Conservation (phyloP, 2,113 vertebrate species). For the Arizona elegans region DNA sequence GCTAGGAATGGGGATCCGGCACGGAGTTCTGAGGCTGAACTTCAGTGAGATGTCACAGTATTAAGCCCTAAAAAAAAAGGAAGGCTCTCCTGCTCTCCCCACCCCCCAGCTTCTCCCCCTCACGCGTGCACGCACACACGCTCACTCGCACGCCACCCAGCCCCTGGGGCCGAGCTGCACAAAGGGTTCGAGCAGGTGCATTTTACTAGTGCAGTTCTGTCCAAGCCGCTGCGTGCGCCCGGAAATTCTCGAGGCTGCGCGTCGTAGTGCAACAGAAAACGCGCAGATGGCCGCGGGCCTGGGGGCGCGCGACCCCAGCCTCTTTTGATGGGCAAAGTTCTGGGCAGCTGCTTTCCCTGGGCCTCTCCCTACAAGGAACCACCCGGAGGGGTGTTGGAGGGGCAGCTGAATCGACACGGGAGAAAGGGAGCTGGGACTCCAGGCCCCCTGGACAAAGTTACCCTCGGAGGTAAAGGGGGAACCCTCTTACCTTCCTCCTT, state of each 20-base stretch:
- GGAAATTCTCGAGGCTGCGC: slow-evolving; percentile 23
- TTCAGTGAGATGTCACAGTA: slow-evolving; percentile 72
- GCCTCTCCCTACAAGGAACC: slow-evolving; percentile 40
- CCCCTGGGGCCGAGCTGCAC: slow-evolving; percentile 19
- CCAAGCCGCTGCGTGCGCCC: slow-evolving; percentile 45
- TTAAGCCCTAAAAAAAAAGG: slow-evolving; percentile 57
- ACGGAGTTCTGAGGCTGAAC: slow-evolving; percentile 61
- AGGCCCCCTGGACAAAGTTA: neutral
- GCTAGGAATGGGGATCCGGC: slow-evolving; percentile 39
- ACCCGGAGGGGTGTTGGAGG: neutral
- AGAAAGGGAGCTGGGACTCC: neutral
- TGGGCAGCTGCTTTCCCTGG: slow-evolving; percentile 24
- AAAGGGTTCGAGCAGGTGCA: slow-evolving; percentile 43
- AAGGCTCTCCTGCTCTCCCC: slow-evolving; percentile 39
- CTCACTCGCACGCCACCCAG: slow-evolving; percentile 46
- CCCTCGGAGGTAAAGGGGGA: neutral
- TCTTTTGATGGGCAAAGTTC: neutral
- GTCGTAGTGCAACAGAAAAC: slow-evolving; percentile 48
- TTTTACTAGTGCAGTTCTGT: slow-evolving; percentile 33
- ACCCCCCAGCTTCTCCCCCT: slow-evolving; percentile 48
- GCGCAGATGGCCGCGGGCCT: slow-evolving; percentile 37
- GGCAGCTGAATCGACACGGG: neutral
- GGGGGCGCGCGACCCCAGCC: neutral
- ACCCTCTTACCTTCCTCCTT: neutral
- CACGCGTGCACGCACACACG: slow-evolving; percentile 43